Base-by-base conservation (phyloP, 2,113 vertebrate genomes). In the Glaucidium brasilianum region DNA sequence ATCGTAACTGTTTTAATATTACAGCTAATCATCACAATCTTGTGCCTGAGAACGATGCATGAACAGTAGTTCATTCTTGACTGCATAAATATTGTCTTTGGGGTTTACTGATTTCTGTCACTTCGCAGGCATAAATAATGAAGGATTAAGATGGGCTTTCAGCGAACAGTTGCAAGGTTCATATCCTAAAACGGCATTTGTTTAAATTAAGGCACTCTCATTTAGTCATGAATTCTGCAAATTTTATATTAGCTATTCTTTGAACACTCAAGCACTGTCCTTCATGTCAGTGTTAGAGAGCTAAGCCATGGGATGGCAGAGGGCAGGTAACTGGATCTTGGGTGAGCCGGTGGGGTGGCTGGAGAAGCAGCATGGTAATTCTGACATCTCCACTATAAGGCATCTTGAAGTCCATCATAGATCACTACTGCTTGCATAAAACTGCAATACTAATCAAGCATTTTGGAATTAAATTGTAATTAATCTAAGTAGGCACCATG, bases 391-490 rank as follows among this genome's bases (percentile, higher is more conserved):
- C 90, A 35, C 47, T 50, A 2, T 68, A 52, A 41, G 29, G 20
- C 23, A 45, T 37, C 22, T 67, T 83, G 14, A 60, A 84, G 60
- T 58, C 58, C 22, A 32, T 23, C 12, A 12, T 53, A 47, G 10
- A 45, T 88, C 41, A 55, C 37, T 67, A 12, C 12, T 75, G 43
- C 25, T 84, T 86, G 30, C 64, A 66, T 78, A 69, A 55, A 83
- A 35, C 25, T 72, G 20, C 81, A 66, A 62, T 55, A 39, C 49
- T 77, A 82, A 67, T 87, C 21, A 56, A 72, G 15, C 22, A 32
- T 85, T 88, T 90, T 90, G 55, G 18, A 88, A 90, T 84, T n/a
- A 92, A 91, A 71, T 56, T 47, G 26, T 41, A 82, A 77, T 95
- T 96, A 83, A 85, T 76, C 56, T 64, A 87, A 90, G 59, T 77